These are phyloP conservation scores for Staurois parvus DNA, from an alignment of 2,797 vertebrate genomes.

Conservation along the genomic window DNA sequence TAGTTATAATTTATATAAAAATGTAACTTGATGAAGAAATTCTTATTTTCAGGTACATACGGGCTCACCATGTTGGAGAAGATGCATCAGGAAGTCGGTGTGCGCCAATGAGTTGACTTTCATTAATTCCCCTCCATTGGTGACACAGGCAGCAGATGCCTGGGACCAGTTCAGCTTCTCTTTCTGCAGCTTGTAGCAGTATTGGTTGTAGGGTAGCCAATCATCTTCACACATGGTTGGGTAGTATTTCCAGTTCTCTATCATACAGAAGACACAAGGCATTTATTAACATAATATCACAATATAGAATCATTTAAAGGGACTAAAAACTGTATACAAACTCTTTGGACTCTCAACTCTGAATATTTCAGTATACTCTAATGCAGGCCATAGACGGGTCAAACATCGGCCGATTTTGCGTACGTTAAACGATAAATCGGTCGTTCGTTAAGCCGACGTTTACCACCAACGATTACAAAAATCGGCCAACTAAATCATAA, in stretches of 20 bases:
- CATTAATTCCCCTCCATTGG: constrained; percentile 77
- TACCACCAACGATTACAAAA: too few species aligned
- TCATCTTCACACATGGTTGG: constrained; percentile 80
- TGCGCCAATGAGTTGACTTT: constrained; percentile 86
- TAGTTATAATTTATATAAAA: too few species aligned
- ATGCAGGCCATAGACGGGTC: too few species aligned
- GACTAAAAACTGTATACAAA: too few species aligned
- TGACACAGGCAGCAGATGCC: constrained; percentile 79
- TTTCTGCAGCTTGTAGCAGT: constrained; percentile 84
- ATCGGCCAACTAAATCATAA: too few species aligned
- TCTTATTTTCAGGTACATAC: neutral
- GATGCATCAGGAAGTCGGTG: constrained; percentile 80
- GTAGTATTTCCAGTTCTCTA: constrained; percentile 88
- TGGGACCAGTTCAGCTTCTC: constrained; percentile 81
- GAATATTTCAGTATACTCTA: too few species aligned
- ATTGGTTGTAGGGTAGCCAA: constrained; percentile 86
- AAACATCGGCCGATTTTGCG: too few species aligned
- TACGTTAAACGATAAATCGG: too few species aligned
- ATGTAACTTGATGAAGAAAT: too few species aligned
- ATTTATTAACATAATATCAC: neutral
- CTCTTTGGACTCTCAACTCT: too few species aligned
- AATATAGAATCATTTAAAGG: too few species aligned
- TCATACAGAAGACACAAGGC: neutral
- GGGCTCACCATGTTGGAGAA: constrained; percentile 83
- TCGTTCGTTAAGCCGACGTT: too few species aligned